Evolutionary conservation across 2,113 vertebrate genomes (phyloP), one percentile per base, ranked within the genome.

Genomic region (Isichthys henryi): DNA sequence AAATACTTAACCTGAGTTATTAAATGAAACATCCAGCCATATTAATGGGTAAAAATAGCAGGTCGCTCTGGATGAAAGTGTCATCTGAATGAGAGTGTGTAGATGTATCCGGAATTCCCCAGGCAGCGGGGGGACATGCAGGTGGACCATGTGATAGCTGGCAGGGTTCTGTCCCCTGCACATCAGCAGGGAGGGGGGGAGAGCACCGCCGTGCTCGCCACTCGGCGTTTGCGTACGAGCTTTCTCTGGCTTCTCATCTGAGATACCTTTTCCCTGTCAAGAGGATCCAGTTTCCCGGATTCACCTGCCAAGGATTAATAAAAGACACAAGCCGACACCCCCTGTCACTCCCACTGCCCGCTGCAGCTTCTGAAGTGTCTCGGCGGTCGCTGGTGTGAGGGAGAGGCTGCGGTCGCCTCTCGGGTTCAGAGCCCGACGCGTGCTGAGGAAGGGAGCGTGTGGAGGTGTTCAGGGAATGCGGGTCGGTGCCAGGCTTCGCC

Each of bases 401-500:
- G 9, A 92, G 85, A 56, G 88, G 35, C 31, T 39, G 70, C 31
- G 8, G 31, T 39, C 31, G 31, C 31, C 31, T 39, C 31, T 77
- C n/a, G 66, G 66, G 66, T 1, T 0, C 27, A 15, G 70, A 15
- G 31, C 31, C 31, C 8, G 5, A 66, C 23, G 9, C 3, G 62
- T 27, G 62, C 62, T 3, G 62, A 11, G 56, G 62, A 66, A 27
- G 62, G n/a, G n/a, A 11, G 58, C 8, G n/a, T 27, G 58, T 11
- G 58, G 88, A 48, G 58, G 83, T 88, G 92, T 93, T 94, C 94
- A 92, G 70, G 31, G 3, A 35, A 39, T 77, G 70, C 13, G 10
- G 9, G 66, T 74, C 27, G 3, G 27, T 27, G 9, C 27, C 31
- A 23, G 70, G 4, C 70, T 39, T 77, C 5, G 6, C 35, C 13